Percentiles rank a stretch among this genome's conserved stretches.
These are phyloP conservation scores for Zeugodacus cucurbitae DNA, from an alignment of 1,140 invertebrate species.

Conservation along the genomic window DNA sequence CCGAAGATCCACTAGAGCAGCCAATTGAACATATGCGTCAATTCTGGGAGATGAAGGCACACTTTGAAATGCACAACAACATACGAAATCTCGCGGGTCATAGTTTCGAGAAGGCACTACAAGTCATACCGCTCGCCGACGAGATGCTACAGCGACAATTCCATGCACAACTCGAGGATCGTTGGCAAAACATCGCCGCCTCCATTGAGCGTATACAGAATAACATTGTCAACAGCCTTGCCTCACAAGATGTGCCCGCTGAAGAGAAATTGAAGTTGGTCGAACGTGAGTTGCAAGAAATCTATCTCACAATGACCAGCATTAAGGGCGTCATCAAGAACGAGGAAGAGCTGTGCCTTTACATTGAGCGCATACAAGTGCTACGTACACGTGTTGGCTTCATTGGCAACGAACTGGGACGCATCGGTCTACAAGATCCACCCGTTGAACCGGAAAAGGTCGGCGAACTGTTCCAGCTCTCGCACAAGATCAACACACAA, in stretches of 20 bases:
- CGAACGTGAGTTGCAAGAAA: slow-evolving; percentile 78
- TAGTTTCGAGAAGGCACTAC: slow-evolving; percentile 80
- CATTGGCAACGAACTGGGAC: slow-evolving; percentile 82
- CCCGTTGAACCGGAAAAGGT: slow-evolving; percentile 79
- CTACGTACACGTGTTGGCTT: slow-evolving; percentile 77
- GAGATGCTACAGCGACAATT: slow-evolving; percentile 83
- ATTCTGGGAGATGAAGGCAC: slow-evolving; percentile 89
- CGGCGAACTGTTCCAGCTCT: slow-evolving; percentile 75
- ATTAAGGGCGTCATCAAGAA: slow-evolving; percentile 82
- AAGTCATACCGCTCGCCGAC: slow-evolving; percentile 81
- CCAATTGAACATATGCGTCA: slow-evolving; percentile 78
- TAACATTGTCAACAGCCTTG: slow-evolving; percentile 74
- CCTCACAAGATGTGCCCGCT: slow-evolving; percentile 76
- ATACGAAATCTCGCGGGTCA: slow-evolving; percentile 77
- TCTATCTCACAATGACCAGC: slow-evolving; percentile 73
- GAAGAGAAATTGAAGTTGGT: slow-evolving; percentile 78
- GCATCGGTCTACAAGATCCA: slow-evolving; percentile 75
- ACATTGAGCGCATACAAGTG: slow-evolving; percentile 81
- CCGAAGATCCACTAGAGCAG: slow-evolving; percentile 68
- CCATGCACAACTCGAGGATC: slow-evolving; percentile 78
- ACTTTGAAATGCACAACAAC: slow-evolving; percentile 86
- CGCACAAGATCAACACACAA: slow-evolving; percentile 75
- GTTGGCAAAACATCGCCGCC: slow-evolving; percentile 76
- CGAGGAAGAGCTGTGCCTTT: slow-evolving; percentile 82
- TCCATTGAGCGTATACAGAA: slow-evolving; percentile 75